phyloP scores from a whole-genome alignment of 1,140 invertebrate genomes.

The Ceratina japonica region DNA sequence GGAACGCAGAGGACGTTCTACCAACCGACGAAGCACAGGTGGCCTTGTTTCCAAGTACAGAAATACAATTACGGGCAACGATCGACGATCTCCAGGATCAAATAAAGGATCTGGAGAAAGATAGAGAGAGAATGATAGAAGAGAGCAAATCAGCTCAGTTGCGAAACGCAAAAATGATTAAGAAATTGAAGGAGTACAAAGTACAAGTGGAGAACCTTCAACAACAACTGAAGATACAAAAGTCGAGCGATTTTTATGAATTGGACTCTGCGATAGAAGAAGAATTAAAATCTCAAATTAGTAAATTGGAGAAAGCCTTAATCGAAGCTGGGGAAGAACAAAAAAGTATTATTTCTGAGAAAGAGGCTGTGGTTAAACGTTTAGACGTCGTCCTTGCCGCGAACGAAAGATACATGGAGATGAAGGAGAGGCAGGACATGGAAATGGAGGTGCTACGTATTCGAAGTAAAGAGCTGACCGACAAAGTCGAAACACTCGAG shows the following conservation, averaged over 20 bases:
- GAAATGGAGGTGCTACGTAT: conserved; percentile 83
- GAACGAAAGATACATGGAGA: conserved; percentile 88
- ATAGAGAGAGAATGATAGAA: conserved; percentile 78
- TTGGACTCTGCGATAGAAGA: conserved; percentile 88
- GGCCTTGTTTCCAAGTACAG: conserved; percentile 44
- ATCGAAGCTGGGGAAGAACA: conserved; percentile 81
- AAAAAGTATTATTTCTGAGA: conserved; percentile 83
- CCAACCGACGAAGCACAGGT: conserved; percentile 70
- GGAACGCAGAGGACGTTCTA: conserved; percentile 79
- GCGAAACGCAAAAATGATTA: conserved; percentile 85
- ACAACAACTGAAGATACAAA: conserved; percentile 80
- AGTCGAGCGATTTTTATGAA: conserved; percentile 81
- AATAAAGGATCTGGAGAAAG: conserved; percentile 78
- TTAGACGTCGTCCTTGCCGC: conserved; percentile 87
- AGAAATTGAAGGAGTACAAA: conserved; percentile 88
- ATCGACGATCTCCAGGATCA: conserved; percentile 77
- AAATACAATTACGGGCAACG: conserved; percentile 67
- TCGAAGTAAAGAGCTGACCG: conserved; percentile 83
- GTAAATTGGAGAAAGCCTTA: conserved; percentile 83
- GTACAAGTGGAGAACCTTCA: conserved; percentile 82
- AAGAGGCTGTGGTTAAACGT: conserved; percentile 84
- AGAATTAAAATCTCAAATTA: conserved; percentile 85
- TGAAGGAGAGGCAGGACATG: conserved; percentile 89
- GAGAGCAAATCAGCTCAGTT: conserved; percentile 82
- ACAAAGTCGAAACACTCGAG: conserved; percentile 82